phyloP scores from a whole-genome alignment of 2,113 vertebrate species.

The Rafetus swinhoei region DNA sequence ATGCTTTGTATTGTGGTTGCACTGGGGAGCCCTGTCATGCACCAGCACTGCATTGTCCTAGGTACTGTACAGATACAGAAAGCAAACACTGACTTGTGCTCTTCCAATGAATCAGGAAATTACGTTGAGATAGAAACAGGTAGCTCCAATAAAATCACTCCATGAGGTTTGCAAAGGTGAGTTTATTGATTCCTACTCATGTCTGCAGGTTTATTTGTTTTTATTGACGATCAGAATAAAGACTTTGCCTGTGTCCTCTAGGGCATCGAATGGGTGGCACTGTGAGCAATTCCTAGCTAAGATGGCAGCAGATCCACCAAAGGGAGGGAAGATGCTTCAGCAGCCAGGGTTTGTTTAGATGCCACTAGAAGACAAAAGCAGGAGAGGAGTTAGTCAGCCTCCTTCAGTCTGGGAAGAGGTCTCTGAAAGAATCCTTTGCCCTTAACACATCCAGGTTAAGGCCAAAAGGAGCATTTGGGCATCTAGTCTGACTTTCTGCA shows the following conservation, averaged over 20 bases:
- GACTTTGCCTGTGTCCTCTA: not conserved
- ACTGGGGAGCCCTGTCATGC: not conserved
- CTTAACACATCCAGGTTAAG: not conserved
- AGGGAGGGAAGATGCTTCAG: not conserved
- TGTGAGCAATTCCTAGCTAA: not conserved
- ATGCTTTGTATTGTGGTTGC: not conserved
- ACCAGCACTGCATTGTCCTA: not conserved
- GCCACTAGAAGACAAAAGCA: not conserved
- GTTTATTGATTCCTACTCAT: not conserved
- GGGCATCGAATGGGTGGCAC: not conserved
- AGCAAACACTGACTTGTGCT: not conserved
- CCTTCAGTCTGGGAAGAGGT: not conserved
- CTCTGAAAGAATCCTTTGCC: not conserved
- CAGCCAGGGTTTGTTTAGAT: not conserved
- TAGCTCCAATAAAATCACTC: not conserved
- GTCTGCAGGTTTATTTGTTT: not conserved
- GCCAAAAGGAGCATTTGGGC: not conserved
- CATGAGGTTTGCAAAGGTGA: not conserved
- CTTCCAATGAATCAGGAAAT: not conserved
- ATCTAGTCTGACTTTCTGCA: not conserved
- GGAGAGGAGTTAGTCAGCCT: not conserved
- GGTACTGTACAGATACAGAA: not conserved
- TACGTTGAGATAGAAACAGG: not conserved
- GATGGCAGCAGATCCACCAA: not conserved
- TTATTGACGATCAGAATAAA: not conserved